These are phyloP conservation scores for Drosophila kambysellisi DNA, from an alignment of 2,888 invertebrate genomes.

Conservation along the genomic window DNA sequence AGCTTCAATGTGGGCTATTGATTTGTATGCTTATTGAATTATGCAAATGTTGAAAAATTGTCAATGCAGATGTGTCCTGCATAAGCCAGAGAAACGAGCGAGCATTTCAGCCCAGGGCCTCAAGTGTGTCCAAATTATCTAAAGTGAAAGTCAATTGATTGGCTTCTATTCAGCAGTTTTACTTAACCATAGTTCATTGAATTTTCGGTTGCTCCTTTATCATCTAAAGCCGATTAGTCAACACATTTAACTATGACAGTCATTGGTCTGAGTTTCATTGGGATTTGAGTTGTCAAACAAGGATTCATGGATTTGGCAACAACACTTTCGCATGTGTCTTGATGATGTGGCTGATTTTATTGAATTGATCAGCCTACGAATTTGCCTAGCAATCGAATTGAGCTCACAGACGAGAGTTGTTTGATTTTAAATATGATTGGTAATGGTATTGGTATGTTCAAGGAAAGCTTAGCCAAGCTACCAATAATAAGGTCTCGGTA, in stretches of 20 bases:
- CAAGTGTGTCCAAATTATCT: conserved; percentile 51
- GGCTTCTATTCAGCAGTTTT: conserved; percentile 63
- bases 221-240: conserved; percentile 57
- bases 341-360: conserved; percentile 38
- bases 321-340: conserved; percentile 12
- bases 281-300: conserved; percentile 42
- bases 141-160: conserved; percentile 69
- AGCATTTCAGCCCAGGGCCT: conserved; percentile 1
- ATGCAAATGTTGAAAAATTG: conserved; percentile 71
- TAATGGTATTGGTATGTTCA: conserved; percentile 12
- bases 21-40: conserved; percentile 76
- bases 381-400: conserved; percentile 26
- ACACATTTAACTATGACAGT: conserved; percentile 42
- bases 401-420: not conserved
- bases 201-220: conserved; percentile 28
- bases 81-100: conserved; percentile 24
- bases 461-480: not conserved
- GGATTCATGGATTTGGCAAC: conserved; percentile 45
- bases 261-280: conserved; percentile 20
- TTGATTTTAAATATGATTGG: conserved; percentile 23
- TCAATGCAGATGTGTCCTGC: conserved; percentile 57
- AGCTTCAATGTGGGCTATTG: conserved; percentile 53
- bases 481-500: not conserved
- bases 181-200: conserved; percentile 14
- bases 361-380: conserved; percentile 27